phyloP scores from a whole-genome alignment of 92 coral and sea anemone species.

The Porites cylindrica region DNA sequence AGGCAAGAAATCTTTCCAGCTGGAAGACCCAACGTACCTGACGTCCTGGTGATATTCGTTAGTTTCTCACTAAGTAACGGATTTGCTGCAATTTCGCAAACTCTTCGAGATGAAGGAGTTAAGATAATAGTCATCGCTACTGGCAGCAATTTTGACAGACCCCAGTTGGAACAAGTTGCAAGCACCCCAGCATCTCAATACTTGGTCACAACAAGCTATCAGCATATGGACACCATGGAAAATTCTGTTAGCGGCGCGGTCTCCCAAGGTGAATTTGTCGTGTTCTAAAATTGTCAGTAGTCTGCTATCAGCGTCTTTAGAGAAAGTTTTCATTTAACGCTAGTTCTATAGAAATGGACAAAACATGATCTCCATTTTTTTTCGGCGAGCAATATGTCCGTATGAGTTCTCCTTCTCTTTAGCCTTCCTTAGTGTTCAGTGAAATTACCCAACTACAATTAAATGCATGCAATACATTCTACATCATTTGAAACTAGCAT shows the following conservation, averaged over 20 bases:
- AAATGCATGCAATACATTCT: no score
- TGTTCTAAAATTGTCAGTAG: neutral
- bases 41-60: constrained; percentile 51
- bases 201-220: constrained; percentile 29
- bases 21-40: constrained; percentile 54
- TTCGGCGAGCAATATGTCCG: no score
- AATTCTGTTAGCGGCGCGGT: neutral
- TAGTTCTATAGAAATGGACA: no score
- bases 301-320: no score
- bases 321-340: no score
- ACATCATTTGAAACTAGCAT: no score
- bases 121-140: constrained; percentile 53
- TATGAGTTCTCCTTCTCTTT: no score
- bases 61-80: constrained; percentile 37
- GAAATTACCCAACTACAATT: no score
- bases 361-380: no score
- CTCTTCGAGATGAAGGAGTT: constrained; percentile 28
- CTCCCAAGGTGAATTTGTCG: neutral
- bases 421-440: no score
- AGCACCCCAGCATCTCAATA: constrained; percentile 20
- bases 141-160: constrained; percentile 28
- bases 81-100: constrained; percentile 20
- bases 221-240: constrained; percentile 23
- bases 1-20: constrained; percentile 22
- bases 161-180: constrained; percentile 36